Conservation (phyloP, 2,888 invertebrate species). For the Noctua pronuba region DNA sequence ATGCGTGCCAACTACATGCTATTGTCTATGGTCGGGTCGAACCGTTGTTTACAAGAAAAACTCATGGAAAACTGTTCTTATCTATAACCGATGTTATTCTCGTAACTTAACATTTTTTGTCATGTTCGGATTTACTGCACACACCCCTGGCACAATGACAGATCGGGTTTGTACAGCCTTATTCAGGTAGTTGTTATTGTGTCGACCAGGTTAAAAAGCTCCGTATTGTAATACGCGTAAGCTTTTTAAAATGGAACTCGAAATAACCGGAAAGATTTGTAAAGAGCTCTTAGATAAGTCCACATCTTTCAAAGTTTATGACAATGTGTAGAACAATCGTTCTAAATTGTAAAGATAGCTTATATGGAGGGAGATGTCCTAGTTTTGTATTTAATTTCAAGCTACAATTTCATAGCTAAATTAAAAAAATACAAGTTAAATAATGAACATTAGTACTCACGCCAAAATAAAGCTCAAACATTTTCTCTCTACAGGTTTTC, state of each 20-base stretch:
- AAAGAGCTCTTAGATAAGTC: not conserved
- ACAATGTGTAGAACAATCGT: not conserved
- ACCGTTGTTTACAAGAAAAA: slow-evolving; percentile 35
- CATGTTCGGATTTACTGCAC: not conserved
- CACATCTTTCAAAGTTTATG: not conserved
- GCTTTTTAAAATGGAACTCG: not conserved
- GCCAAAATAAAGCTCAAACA: slow-evolving; percentile 12
- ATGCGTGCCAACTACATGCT: slow-evolving; percentile 40
- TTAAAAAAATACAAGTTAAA: not conserved
- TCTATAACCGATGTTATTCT: not conserved
- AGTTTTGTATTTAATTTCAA: not conserved
- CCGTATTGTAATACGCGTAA: slow-evolving; percentile 1
- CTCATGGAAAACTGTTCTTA: slow-evolving; percentile 11
- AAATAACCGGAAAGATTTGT: slow-evolving; percentile 25
- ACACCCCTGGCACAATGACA: not conserved
- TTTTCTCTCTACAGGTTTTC: slow-evolving; percentile 23
- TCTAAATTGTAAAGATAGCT: not conserved
- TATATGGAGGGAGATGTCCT: not conserved
- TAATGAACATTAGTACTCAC: not conserved
- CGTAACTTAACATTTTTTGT: not conserved
- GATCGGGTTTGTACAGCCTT: not conserved
- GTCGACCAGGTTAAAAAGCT: not conserved
- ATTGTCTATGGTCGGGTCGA: slow-evolving; percentile 51
- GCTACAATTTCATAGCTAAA: not conserved
- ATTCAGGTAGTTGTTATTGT: slow-evolving; percentile 21